A percentile compares a stretch with the other conserved stretches of the same genome.
Conservation (phyloP, 2,888 invertebrate genomes). For the Phorcus lineatus region DNA sequence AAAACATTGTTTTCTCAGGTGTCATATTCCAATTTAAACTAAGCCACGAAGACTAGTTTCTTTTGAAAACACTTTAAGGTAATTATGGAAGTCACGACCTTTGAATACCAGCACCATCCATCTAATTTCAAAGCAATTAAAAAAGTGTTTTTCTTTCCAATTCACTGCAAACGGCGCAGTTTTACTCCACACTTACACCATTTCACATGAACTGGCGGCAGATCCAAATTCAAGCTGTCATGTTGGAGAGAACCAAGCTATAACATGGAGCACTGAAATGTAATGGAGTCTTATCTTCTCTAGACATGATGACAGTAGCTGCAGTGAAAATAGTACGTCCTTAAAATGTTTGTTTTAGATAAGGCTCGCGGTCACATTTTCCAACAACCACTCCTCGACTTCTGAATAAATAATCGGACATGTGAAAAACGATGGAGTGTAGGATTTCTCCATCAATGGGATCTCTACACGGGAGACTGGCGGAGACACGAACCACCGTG, state of each 20-base stretch:
- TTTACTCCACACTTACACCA: not conserved
- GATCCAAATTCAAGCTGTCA: not conserved
- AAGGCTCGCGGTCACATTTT: slow-evolving; percentile 1
- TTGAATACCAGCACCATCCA: too few species aligned
- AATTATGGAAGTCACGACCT: too few species aligned
- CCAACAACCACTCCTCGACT: not conserved
- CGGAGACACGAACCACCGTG: not conserved
- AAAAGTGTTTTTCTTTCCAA: not conserved
- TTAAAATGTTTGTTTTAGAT: slow-evolving; percentile 22
- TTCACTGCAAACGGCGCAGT: not conserved
- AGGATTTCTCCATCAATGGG: not conserved
- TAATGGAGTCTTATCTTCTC: not conserved
- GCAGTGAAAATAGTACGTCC: not conserved
- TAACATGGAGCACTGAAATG: not conserved
- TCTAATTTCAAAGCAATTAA: not conserved
- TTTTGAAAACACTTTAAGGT: too few species aligned
- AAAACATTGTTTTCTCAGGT: too few species aligned
- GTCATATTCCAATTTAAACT: too few species aligned
- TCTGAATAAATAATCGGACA: slow-evolving; percentile 13
- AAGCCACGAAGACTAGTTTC: too few species aligned
- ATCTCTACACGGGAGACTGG: not conserved
- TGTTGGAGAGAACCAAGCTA: not conserved
- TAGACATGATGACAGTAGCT: not conserved
- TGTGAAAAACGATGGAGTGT: not conserved
- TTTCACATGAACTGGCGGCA: not conserved